Percentiles rank a stretch among this genome's conserved stretches.
Evolutionary conservation across 1,140 invertebrate genomes (phyloP).

Genomic region (Lepidostoma basale): DNA sequence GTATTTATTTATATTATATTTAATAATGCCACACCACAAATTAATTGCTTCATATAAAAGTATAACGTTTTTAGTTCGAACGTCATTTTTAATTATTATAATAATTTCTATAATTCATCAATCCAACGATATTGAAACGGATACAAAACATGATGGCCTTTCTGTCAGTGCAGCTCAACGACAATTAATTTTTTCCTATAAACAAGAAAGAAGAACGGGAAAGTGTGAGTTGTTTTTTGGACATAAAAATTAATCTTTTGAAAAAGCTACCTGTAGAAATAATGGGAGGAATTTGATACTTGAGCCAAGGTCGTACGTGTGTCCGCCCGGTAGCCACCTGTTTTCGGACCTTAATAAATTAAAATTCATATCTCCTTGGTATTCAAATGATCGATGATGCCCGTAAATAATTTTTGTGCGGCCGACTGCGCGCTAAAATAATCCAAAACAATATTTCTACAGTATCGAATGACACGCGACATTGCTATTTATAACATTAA

Average conservation of each 20-base stretch:
- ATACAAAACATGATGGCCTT: too few relatives aligned
- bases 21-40: too few relatives aligned
- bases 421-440: background rate
- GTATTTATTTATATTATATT: too few relatives aligned
- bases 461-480: slow-evolving; percentile 2
- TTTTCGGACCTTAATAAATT: slow-evolving; percentile 21
- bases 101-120: too few relatives aligned
- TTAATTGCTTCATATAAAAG: too few relatives aligned
- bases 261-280: slow-evolving; percentile 15
- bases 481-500: background rate
- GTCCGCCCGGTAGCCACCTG: slow-evolving; percentile 23
- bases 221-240: too few relatives aligned
- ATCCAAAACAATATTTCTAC: background rate
- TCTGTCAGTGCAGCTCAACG: too few relatives aligned
- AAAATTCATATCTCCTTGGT: slow-evolving; percentile 38
- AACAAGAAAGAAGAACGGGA: too few relatives aligned
- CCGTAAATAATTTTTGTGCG: slow-evolving; percentile 39
- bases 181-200: too few relatives aligned
- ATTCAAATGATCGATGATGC: slow-evolving; percentile 44
- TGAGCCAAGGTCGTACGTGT: background rate
- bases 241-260: background rate
- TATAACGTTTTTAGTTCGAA: too few relatives aligned
- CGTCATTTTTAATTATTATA: too few relatives aligned
- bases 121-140: too few relatives aligned
- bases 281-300: slow-evolving; percentile 1